A percentile compares a stretch with the other conserved stretches of the same genome.
Conservation (phyloP, 1,140 invertebrate genomes). For the Calliopsis andreniformis region DNA sequence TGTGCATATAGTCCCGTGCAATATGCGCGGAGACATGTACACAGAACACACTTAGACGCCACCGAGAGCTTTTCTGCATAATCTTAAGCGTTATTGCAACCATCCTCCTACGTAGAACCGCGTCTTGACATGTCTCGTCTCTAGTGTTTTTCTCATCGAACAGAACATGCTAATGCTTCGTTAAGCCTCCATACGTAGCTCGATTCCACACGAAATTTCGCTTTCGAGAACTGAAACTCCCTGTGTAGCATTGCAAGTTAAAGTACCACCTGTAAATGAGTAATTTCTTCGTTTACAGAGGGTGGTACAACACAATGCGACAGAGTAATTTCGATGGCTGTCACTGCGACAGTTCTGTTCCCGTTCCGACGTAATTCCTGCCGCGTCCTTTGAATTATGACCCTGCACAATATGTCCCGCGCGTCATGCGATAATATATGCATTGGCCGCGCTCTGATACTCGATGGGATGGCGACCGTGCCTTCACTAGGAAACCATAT, state of each 20-base stretch:
- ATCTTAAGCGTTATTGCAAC: conserved; percentile 1
- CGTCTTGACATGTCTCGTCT: background rate
- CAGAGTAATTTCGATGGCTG: conserved; percentile 50
- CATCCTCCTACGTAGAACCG: background rate
- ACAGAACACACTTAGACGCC: conserved; percentile 2
- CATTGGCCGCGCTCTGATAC: background rate
- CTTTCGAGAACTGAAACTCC: background rate
- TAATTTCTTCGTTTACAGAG: too few species aligned
- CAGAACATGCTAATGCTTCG: background rate
- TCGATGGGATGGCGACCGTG: background rate
- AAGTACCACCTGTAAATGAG: background rate
- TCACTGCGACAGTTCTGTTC: conserved; percentile 19
- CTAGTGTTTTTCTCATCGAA: background rate
- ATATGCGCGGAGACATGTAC: conserved; percentile 8
- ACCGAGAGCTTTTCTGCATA: conserved; percentile 19
- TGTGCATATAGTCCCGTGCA: too few species aligned
- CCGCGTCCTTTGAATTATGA: conserved; percentile 43
- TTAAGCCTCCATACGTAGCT: background rate
- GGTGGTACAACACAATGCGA: too few species aligned
- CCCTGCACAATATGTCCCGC: conserved; percentile 42
- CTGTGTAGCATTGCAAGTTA: background rate
- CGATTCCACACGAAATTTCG: background rate
- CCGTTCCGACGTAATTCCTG: conserved; percentile 23
- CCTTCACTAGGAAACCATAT: too few species aligned
- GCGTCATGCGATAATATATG: conserved; percentile 5